phyloP scores from a whole-genome alignment of 2,888 invertebrate species.

The Meta bourneti region DNA sequence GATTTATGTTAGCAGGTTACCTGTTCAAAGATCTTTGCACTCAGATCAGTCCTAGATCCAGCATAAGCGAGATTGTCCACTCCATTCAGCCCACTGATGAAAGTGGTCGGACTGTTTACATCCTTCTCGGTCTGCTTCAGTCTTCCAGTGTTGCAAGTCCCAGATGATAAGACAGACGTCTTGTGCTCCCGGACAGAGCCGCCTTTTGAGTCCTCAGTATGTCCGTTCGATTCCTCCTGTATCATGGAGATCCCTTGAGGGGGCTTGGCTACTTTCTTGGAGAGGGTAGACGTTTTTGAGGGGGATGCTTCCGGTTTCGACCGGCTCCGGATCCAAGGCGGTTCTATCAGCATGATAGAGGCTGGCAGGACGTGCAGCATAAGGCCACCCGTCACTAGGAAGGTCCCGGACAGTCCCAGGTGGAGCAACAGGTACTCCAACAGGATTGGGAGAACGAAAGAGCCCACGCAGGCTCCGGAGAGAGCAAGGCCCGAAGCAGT shows the following conservation, averaged over 20 bases:
- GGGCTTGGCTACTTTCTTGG: neutral
- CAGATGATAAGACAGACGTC: neutral
- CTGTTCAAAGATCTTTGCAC: conserved; percentile 4
- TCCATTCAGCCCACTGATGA: neutral
- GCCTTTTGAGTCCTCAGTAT: neutral
- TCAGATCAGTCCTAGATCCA: conserved; percentile 12
- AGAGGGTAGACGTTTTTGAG: neutral
- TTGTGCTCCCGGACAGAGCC: neutral
- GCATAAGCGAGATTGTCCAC: conserved; percentile 30
- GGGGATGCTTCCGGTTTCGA: neutral
- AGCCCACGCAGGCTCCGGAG: conserved; percentile 58
- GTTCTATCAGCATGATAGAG: conserved; percentile 47
- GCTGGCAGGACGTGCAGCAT: conserved; percentile 61
- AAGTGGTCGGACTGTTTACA: neutral
- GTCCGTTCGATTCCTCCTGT: neutral
- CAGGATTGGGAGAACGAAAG: conserved; percentile 46
- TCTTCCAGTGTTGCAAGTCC: neutral
- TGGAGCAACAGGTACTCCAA: conserved; percentile 29
- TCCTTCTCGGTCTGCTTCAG: neutral
- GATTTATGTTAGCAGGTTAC: neutral
- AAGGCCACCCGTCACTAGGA: conserved; percentile 45
- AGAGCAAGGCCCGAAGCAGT: conserved; percentile 52
- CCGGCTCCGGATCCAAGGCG: conserved; percentile 47
- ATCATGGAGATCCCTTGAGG: conserved; percentile 22
- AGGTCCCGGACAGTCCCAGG: conserved; percentile 48